Evolutionary conservation across 2,113 vertebrate genomes (phyloP), one percentile per base, ranked within the genome.

Genomic region (Nyctibius bracteatus): DNA sequence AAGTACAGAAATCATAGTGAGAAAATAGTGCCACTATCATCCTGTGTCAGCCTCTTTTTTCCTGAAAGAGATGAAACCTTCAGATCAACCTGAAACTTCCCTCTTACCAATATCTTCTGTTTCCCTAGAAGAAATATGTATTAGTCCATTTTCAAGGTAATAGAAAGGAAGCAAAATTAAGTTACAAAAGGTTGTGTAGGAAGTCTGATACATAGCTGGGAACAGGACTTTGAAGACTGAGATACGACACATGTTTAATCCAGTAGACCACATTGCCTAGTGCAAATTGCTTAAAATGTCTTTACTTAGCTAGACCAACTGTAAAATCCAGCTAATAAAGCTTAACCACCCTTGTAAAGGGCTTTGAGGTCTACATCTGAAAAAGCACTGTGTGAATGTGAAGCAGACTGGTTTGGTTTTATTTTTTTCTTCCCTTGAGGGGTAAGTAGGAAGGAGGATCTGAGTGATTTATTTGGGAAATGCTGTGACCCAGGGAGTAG

Each of bases 291-390:
- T 89, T 92, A 51, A 92, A 91, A 93, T 94, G 33, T 89, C 90
- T 97, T 95, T 97, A 81, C 86, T 94, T 96, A 95, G 88, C 41
- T 77, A 96, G 94, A 68, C 88, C 83, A 94, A 52, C 66, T 97
- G 93, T 96, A 94, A 97, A 97, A 96, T 96, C 57, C 54, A 85
- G 25, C 88, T 94, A 93, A 97, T 95, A 94, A 96, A 96, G 66
- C 59, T 90, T 96, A 95, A 93, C 93, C 86, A 94, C 58, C 88
- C 92, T 93, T 96, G 68, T 63, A 78, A 96, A 97, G 81, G 81
- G 82, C 75, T 92, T 79, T 74, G 63, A 90, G 74, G 63, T 83
- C 91, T 91, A 54, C 31, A 15, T 19, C 68, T 30, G 43, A 51
- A 75, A 85, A 82, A 67, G 49, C 24, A 43, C 25, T 51, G 3